Evolutionary conservation across 2,888 invertebrate genomes (phyloP), one percentile per base, ranked within the genome.

Genomic region (Phalangium opilio): DNA sequence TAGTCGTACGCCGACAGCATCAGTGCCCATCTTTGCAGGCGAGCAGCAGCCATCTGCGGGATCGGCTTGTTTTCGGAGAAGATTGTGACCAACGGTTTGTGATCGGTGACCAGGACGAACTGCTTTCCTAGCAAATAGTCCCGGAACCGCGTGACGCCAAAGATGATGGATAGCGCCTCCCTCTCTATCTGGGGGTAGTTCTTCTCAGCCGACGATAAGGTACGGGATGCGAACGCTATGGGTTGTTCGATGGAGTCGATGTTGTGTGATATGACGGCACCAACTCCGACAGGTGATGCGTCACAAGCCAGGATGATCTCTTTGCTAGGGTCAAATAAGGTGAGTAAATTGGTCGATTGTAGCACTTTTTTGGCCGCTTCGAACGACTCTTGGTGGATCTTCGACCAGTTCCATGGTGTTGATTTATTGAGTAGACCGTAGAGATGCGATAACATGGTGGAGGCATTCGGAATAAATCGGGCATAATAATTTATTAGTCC

Each of bases 101-200:
- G 63, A 51, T 68, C 67, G 0, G 65, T 67, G 8, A 59, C 38
- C 12, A 68, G 52, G 1, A 62, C 63, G 53, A 70, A 70, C 12
- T 59, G 54, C 11, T 62, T 54, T 3, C 66, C 27, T 49, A 57
- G 64, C 1, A 69, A 41, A 51, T 64, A 69, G 20, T 62, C 56
- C 44, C 65, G 62, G 55, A 67, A 69, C 53, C 62, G 62, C 20
- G 59, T 57, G 2, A 66, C 59, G 1, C 63, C 66, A 50, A 60
- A 69, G 12, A 67, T 58, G 3, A 67, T 51, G 11, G 61, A 54
- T 20, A 64, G 54, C 27, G 65, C 63, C 56, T 64, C 61, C 8
- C 27, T 47, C 55, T 59, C 57, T 4, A 56, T 51, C 18, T 57
- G 56, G 12, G 52, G 47, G 44, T 58, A 58, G 17, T 47, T 50